Conservation (phyloP, 2,113 vertebrate species). For the Phalacrocorax carbo region DNA sequence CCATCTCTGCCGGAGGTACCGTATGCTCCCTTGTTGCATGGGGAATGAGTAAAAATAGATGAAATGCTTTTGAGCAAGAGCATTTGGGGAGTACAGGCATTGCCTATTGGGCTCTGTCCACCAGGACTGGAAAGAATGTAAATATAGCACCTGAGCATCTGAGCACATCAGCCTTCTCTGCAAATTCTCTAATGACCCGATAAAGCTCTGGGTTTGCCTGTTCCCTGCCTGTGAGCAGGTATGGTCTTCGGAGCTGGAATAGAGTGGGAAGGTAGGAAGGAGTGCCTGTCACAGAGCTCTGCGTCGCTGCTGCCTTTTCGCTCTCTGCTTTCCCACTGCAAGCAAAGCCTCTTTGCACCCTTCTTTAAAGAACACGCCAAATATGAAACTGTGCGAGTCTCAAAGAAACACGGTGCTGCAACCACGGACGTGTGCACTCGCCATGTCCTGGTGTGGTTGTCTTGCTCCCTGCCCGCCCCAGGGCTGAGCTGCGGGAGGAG, state of each 20-base stretch:
- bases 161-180: background rate
- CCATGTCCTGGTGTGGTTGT: accelerated
- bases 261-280: background rate
- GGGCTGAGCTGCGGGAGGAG: background rate
- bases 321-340: accelerated
- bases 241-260: accelerated
- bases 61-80: background rate
- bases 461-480: accelerated
- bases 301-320: background rate
- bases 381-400: background rate
- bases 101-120: background rate
- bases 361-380: background rate
- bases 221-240: background rate
- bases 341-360: background rate
- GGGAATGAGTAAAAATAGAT: background rate
- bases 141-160: background rate
- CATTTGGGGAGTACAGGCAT: background rate
- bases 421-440: accelerated
- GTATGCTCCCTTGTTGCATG: background rate
- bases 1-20: background rate
- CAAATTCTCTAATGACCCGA: background rate
- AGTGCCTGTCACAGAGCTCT: background rate
- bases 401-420: background rate
- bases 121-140: background rate
- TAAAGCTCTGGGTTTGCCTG: background rate